Evolutionary conservation across 2,113 vertebrate species (phyloP).

Genomic region (Microcebus griseorufus): DNA sequence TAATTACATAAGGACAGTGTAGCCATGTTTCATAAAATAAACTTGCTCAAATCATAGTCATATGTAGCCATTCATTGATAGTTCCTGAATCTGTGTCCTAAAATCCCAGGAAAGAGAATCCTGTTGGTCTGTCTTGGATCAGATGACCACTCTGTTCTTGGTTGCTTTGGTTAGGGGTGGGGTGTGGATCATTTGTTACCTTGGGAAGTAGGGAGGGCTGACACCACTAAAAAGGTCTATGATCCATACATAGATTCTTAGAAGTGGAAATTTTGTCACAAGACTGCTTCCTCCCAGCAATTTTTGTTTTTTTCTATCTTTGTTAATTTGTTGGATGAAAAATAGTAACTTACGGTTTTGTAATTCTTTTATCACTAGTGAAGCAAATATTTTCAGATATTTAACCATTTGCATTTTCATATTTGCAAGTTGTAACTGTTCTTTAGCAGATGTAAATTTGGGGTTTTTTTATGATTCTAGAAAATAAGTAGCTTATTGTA

Average conservation of each 20-base stretch:
- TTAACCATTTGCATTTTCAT: not conserved
- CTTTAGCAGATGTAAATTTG: not conserved
- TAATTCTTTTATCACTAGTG: not conserved
- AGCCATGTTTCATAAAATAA: not conserved
- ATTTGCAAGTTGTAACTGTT: not conserved
- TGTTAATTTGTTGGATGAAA: not conserved
- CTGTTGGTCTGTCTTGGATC: not conserved
- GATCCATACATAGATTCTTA: not conserved
- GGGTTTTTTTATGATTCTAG: not conserved
- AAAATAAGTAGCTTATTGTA: not conserved
- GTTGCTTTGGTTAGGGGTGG: not conserved
- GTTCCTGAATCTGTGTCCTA: not conserved
- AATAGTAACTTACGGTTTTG: not conserved
- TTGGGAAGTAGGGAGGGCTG: not conserved
- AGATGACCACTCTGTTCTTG: not conserved
- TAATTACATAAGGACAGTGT: not conserved
- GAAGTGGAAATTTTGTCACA: not conserved
- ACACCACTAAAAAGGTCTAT: not conserved
- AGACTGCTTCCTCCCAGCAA: not conserved
- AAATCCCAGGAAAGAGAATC: not conserved
- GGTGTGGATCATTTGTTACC: not conserved
- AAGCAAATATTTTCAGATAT: slow-evolving; percentile 29
- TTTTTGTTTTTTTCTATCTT: slow-evolving; percentile 13
- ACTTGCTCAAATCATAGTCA: not conserved
- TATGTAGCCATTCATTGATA: not conserved